These are phyloP conservation scores for Gnathochromis pfefferi DNA, from an alignment of 2,113 vertebrate species.

Conservation along the genomic window DNA sequence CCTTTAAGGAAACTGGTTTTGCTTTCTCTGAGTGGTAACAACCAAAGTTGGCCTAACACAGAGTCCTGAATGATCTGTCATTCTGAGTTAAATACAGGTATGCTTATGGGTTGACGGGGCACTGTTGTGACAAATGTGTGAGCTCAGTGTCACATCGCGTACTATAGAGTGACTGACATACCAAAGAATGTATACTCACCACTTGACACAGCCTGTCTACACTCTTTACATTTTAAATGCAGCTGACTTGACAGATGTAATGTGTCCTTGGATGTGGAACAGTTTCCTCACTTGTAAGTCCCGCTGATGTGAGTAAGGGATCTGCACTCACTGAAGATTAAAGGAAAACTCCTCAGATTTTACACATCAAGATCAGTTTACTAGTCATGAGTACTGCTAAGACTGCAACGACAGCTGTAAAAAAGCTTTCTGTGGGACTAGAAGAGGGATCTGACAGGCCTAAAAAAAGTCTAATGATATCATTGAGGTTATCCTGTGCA, in stretches of 20 bases:
- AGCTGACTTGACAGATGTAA: conserved; percentile 9
- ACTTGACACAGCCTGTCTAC: conserved; percentile 33
- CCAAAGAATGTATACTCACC: not conserved
- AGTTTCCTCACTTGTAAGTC: not conserved
- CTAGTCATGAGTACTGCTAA: not conserved
- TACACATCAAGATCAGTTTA: not conserved
- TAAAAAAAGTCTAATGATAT: not conserved
- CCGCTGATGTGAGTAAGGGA: not conserved
- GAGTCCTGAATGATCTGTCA: conserved; percentile 28
- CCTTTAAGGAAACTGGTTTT: not conserved
- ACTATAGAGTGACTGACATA: conserved; percentile 26
- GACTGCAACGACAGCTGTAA: not conserved
- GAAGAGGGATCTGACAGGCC: not conserved
- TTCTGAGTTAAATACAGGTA: conserved; percentile 21
- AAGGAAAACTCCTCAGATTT: not conserved
- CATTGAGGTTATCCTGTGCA: not conserved
- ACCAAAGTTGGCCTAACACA: not conserved
- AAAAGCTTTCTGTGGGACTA: not conserved
- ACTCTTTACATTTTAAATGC: conserved; percentile 20
- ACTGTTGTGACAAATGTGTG: conserved; percentile 42
- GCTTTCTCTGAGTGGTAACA: not conserved
- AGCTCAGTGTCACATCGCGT: conserved; percentile 52
- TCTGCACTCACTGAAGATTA: not conserved
- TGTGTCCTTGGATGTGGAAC: not conserved
- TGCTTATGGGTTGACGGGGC: conserved; percentile 16